Evolutionary conservation across 2,888 invertebrate species (phyloP).

Genomic region (Acrocera orbiculus): DNA sequence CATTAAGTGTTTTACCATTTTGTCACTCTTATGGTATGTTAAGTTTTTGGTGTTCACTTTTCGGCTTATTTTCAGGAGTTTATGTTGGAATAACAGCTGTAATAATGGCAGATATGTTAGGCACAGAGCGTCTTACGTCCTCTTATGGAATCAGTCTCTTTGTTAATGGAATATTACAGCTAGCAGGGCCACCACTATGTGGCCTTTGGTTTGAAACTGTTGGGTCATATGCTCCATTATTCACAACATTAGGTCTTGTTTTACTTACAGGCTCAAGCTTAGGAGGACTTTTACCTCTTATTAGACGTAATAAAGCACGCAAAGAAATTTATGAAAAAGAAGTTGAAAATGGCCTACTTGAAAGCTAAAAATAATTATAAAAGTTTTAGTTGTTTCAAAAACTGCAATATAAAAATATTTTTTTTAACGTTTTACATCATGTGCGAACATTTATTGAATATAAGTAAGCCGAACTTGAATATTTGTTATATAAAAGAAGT

Average conservation of each 20-base stretch:
- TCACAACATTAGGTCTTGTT: constrained; percentile 54
- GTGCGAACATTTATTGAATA: no score
- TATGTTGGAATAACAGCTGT: constrained; percentile 76
- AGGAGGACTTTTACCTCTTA: constrained; percentile 60
- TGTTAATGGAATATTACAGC: constrained; percentile 63
- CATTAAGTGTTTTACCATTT: constrained; percentile 51
- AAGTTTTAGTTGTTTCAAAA: no score
- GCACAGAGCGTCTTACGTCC: constrained; percentile 65
- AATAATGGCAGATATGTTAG: constrained; percentile 75
- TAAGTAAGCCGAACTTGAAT: no score
- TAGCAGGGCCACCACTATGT: constrained; percentile 70
- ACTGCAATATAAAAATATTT: no score
- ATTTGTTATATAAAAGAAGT: no score
- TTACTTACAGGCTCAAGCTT: constrained; percentile 52
- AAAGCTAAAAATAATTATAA: constrained; percentile 3
- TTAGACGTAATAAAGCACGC: constrained; percentile 29
- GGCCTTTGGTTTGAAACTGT: constrained; percentile 49
- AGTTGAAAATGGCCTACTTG: constrained; percentile 8
- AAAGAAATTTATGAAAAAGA: neutral
- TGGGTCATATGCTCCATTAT: constrained; percentile 50
- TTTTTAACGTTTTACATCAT: no score
- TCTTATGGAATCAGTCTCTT: constrained; percentile 75
- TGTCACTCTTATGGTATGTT: constrained; percentile 45
- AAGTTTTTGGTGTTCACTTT: constrained; percentile 52
- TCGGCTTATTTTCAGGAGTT: constrained; percentile 66